Evolutionary conservation across 1,140 invertebrate genomes (phyloP), one percentile per base, ranked within the genome.

Genomic region (Bilobella aurantiaca): DNA sequence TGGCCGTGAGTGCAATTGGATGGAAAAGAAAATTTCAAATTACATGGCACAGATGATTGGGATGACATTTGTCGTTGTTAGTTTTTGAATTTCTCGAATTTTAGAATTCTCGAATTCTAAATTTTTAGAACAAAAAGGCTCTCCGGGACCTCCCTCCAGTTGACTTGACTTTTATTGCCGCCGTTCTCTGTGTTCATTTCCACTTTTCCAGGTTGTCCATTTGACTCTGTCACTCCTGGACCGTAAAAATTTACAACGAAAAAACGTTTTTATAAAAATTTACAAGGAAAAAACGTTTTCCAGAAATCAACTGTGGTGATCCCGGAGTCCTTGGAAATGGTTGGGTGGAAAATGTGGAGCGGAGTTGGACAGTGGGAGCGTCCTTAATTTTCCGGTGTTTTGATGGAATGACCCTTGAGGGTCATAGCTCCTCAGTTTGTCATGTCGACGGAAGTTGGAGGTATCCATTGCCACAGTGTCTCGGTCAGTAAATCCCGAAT

Each of bases 221-320:
- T n/a, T n/a, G n/a, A n/a, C n/a, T n/a, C n/a, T n/a, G n/a, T n/a
- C n/a, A n/a, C n/a, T n/a, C n/a, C n/a, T n/a, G n/a, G n/a, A n/a
- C n/a, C n/a, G n/a, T n/a, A n/a, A n/a, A n/a, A n/a, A n/a, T n/a
- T n/a, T n/a, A n/a, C n/a, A n/a, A n/a, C n/a, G n/a, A n/a, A n/a
- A n/a, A n/a, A n/a, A n/a, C n/a, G n/a, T 42, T 18, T 42, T 42
- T 42, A 42, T 18, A 42, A 42, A 18, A 12, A 12, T 42, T 12
- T 18, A 42, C 34, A 42, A 8, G 18, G 34, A 42, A 18, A 18
- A 42, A 42, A 12, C 8, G 34, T 42, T 42, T 42, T 42, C 42
- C 74, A 82, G 83, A 84, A 70, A 83, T 85, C 58, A 78, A 82
- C 71, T 85, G 83, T 73, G 80, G 81, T 3, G 71, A 75, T 30